Base-by-base conservation (phyloP, 2,888 invertebrate species). In the Thyatira batis region DNA sequence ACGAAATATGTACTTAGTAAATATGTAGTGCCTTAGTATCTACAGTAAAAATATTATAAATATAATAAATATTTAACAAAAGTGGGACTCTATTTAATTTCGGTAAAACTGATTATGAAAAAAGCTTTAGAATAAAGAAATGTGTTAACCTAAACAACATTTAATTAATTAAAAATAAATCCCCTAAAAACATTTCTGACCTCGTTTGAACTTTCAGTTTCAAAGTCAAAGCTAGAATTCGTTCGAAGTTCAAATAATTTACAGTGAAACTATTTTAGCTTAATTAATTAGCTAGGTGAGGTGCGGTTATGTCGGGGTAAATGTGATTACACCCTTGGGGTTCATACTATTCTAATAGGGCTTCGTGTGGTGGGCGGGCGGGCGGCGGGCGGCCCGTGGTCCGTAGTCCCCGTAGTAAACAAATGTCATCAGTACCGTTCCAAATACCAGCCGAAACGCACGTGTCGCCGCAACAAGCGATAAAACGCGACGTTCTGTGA, bases 311-410 rank as follows among this genome's bases (percentile, higher is more conserved):
- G 39, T 39, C 17, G 39, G 8, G 17, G 39, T 52, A 56, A 56
- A 55, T 55, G 58, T 56, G 25, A 53, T 58, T 53, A 54, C 45
- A 49, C 48, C 55, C 52, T 48, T 58, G 43, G 52, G 17, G 23
- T 27, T 25, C 13, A 30, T 27, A 25, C n/a, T 51, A 44, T 28
- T 17, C 43, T 39, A 61, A 61, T 68, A 71, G 64, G 70, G 67
- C 58, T 65, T 61, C 65, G 58, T 63, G 62, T 65, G 74, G 73
- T 69, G 73, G 73, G 74, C 73, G 73, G 71, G 68, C 58, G 67
- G 61, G 57, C 49, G 51, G n/a, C 46, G 39, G 43, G 45, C 23
- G 25, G 46, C 28, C 17, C 56, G 62, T 56, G 20, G 50, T 46
- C 64, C 59, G 68, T 68, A 71, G 71, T 65, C 62, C 43, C 20